phyloP scores from a whole-genome alignment of 2,888 invertebrate species.

The Octodonta nipae region DNA sequence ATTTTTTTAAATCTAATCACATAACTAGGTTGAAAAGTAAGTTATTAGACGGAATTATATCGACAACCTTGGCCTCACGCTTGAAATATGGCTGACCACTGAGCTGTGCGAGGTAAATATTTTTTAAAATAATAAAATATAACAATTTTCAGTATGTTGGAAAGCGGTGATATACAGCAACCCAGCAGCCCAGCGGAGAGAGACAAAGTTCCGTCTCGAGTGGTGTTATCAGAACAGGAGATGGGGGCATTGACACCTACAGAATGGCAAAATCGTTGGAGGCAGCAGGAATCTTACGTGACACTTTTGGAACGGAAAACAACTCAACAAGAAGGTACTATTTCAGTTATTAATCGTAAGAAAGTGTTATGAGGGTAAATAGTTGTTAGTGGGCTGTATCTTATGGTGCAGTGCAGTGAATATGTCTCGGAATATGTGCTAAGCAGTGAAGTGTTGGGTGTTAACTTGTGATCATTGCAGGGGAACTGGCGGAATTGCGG shows the following conservation, averaged over 20 bases:
- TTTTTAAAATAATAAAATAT: too few relatives aligned
- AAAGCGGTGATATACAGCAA: too few relatives aligned
- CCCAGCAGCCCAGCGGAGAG: conserved; percentile 42
- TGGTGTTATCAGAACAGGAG: conserved; percentile 51
- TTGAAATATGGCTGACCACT: too few relatives aligned
- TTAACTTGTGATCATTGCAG: conserved; percentile 38
- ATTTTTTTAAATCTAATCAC: too few relatives aligned
- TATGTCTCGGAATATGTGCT: conserved; percentile 10
- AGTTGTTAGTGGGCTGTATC: conserved; percentile 16
- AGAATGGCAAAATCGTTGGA: conserved; percentile 57
- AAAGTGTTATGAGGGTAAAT: conserved; percentile 13
- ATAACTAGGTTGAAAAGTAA: too few relatives aligned
- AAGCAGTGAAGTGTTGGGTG: conserved; percentile 13
- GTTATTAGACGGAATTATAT: too few relatives aligned
- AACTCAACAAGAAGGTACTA: conserved; percentile 64
- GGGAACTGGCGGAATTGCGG: conserved; percentile 56
- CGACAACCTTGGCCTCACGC: too few relatives aligned
- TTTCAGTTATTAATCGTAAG: conserved; percentile 29
- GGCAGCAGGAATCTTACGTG: conserved; percentile 63
- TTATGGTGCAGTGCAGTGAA: conserved; percentile 23
- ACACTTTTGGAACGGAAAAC: conserved; percentile 60
- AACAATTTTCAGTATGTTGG: too few relatives aligned
- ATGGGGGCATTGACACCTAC: conserved; percentile 49
- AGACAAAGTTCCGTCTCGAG: conserved; percentile 38
- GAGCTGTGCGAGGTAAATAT: too few relatives aligned